A percentile compares a stretch with the other conserved stretches of the same genome.
phyloP scores from a whole-genome alignment of 2,113 vertebrate species.

The Labrus mixtus region DNA sequence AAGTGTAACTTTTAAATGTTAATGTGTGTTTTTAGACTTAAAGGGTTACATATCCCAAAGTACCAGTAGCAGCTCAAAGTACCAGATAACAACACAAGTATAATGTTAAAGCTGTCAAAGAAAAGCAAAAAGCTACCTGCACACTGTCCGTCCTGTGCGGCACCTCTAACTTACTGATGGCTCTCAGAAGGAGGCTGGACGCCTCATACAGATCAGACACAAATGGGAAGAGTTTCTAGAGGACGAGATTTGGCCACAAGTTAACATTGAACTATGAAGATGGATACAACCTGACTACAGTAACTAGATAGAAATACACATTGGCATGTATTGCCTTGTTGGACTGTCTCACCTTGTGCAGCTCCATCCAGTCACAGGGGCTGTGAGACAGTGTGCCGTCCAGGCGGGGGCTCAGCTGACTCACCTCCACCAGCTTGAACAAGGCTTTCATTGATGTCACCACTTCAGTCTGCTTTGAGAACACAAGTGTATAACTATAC shows the following conservation, averaged over 20 bases:
- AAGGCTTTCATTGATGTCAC: slow-evolving; percentile 87
- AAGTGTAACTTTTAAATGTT: neutral
- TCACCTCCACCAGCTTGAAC: slow-evolving; percentile 85
- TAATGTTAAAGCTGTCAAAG: neutral
- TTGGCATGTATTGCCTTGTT: neutral
- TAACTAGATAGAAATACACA: neutral
- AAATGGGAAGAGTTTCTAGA: slow-evolving; percentile 91
- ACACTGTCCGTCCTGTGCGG: slow-evolving; percentile 68
- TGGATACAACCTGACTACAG: neutral
- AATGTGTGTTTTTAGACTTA: neutral
- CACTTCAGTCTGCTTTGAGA: slow-evolving; percentile 85
- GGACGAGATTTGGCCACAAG: slow-evolving; percentile 1
- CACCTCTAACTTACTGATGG: slow-evolving; percentile 84
- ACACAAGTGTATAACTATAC: neutral
- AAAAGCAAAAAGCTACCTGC: slow-evolving; percentile 79
- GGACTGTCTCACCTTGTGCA: slow-evolving; percentile 87
- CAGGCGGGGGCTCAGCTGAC: slow-evolving; percentile 86
- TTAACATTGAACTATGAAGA: neutral
- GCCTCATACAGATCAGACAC: slow-evolving; percentile 81
- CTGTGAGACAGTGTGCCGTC: slow-evolving; percentile 87
- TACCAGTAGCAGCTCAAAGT: neutral
- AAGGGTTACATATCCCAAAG: neutral
- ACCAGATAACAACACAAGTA: neutral
- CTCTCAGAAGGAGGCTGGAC: slow-evolving; percentile 83
- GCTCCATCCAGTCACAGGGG: slow-evolving; percentile 90